These are phyloP conservation scores for Blastomussa wellsi DNA, from an alignment of 92 coral and sea anemone species.

Conservation along the genomic window DNA sequence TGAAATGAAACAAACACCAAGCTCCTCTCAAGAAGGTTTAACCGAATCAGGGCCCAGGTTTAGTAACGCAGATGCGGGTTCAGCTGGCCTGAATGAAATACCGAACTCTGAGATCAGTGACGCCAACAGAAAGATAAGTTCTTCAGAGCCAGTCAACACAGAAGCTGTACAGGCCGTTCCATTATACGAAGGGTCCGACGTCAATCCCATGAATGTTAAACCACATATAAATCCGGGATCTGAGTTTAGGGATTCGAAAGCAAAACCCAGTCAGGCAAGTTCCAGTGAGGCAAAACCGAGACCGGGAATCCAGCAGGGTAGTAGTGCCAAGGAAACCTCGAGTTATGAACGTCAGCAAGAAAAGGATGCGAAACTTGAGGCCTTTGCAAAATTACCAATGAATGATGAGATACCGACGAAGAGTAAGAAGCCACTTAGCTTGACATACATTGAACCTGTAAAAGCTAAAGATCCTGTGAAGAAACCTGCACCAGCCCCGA, in stretches of 20 bases:
- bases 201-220: neutral
- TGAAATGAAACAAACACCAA: neutral
- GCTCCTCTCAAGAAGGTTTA: neutral
- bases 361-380: slow-evolving; percentile 8
- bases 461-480: neutral
- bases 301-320: neutral
- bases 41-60: neutral
- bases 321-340: neutral
- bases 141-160: neutral
- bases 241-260: slow-evolving; percentile 1
- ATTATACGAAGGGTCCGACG: neutral
- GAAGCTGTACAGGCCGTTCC: neutral
- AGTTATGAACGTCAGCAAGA: slow-evolving; percentile 21
- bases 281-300: neutral
- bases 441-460: slow-evolving; percentile 4
- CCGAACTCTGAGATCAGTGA: neutral
- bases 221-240: slow-evolving; percentile 11
- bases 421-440: slow-evolving; percentile 1
- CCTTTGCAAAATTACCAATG: slow-evolving; percentile 6
- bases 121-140: neutral
- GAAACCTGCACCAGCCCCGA: neutral
- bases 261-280: neutral
- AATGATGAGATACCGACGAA: neutral
- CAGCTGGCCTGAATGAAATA: neutral
- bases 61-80: neutral